Base-by-base conservation (phyloP, 2,888 invertebrate genomes). In the Danaus chrysippus region DNA sequence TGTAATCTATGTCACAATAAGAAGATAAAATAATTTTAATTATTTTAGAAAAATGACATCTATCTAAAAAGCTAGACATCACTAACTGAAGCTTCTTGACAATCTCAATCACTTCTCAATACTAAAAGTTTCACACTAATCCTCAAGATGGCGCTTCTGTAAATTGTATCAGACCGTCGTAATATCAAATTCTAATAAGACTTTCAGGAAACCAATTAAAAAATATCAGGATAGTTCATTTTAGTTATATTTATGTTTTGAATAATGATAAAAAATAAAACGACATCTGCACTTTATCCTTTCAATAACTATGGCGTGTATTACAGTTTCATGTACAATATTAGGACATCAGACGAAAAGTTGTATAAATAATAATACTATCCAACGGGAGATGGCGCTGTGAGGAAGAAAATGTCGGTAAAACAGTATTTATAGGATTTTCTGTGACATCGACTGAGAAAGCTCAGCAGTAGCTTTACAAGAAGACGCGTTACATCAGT, bases 371-470 rank as follows among this genome's bases (percentile, higher is more conserved):
- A 49, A 17, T 67, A 10, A 15, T 34, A 62, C 84, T 78, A 84
- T 77, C 76, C 74, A 59, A 60, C 72, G 68, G 68, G 67, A 86
- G 87, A 76, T 86, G 87, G 81, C 82, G 79, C 65, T 73, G 54
- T 54, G 12, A 9, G 3, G n/a, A 46, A 15, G 43, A 55, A 58
- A 61, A 9, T 41, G 56, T 68, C 44, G 78, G 65, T 77, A 79
- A 79, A 81, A 68, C 76, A 80, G 78, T 60, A 56, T 23, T 56
- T 59, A 56, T 57, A 66, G 58, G 62, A 63, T 68, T 70, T 70
- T 67, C 65, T 60, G 42, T 63, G 68, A 64, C 68, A 68, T 66
- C 58, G 66, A 65, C 60, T 75, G 69, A 72, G 76, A 75, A 78
- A 78, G 78, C 76, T 76, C 70, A 66, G 15, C 61, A 66, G 64